A percentile compares a stretch with the other conserved stretches of the same genome.
phyloP scores from a whole-genome alignment of 2,797 vertebrate species.

The Pteronotus mesoamericanus region DNA sequence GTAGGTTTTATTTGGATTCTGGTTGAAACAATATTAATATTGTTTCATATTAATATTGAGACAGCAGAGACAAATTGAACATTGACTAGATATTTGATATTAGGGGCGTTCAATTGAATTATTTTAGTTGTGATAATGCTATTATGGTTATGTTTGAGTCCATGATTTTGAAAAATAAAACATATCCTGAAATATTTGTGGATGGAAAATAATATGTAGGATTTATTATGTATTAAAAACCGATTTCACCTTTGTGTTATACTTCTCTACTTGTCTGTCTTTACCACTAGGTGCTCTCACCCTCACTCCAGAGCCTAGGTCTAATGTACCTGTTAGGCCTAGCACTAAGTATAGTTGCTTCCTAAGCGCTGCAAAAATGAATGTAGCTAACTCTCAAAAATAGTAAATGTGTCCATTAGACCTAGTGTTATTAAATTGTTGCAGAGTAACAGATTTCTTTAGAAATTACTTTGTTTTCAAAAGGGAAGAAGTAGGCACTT shows the following conservation, averaged over 20 bases:
- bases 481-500: neutral
- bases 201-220: neutral
- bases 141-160: neutral
- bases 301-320: neutral
- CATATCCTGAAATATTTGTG: neutral
- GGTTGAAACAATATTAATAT: neutral
- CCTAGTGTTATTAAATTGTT: neutral
- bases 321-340: neutral
- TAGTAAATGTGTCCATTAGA: neutral
- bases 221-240: neutral
- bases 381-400: neutral
- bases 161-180: neutral
- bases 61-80: neutral
- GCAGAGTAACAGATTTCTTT: neutral
- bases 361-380: neutral
- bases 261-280: neutral
- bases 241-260: neutral
- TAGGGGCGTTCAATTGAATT: neutral
- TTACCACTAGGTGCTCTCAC: neutral
- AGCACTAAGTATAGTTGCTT: neutral
- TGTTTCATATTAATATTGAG: neutral
- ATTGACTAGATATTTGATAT: neutral
- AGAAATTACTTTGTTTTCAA: neutral
- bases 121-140: neutral
- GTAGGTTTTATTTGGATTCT: neutral